Base-by-base conservation (phyloP, 1,140 invertebrate species). In the Drosophila prosaltans region DNA sequence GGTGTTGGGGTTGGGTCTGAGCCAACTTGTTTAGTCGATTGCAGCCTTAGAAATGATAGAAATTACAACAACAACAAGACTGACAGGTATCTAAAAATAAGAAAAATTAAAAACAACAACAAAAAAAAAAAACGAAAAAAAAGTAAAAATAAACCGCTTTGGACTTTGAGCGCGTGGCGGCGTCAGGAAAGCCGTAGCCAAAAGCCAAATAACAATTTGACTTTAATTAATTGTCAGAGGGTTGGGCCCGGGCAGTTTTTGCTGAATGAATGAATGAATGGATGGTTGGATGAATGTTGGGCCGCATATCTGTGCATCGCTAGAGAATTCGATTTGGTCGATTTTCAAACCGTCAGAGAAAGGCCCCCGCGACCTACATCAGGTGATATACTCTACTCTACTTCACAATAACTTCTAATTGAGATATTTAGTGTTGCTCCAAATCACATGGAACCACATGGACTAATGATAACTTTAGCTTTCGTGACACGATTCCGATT, bases 371-470 rank as follows among this genome's bases (percentile, higher is more conserved):
- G 83, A 86, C 79, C 83, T 66, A 86, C 75, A 86, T 86, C 65
- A 76, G 71, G 67, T 69, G 69, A 61, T 36, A 36, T 36, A 36
- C 28, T 2, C 28, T 30, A 30, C 2, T 6, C 43, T 48, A 48
- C 76, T 80, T 76, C 74, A 74, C 69, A 88, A 78, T 72, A 67
- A 68, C 84, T 74, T 83, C 80, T 88, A 88, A 88, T 88, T 89
- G 83, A 89, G 84, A 77, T 89, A 89, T 88, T 88, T 88, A 88
- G 83, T 80, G 83, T 88, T 85, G 83, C 84, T 88, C 83, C 73
- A 88, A 80, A 88, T 89, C 76, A 80, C 83, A 89, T 43, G 32
- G 32, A 36, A 36, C 32, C 45, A 48, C 45, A 48, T 48, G 67
- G 39, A 40, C 16, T 48, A 6, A 62, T 60, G 40, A 48, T 16